Evolutionary conservation across 2,113 vertebrate species (phyloP).

Genomic region (Ptyas mucosa): DNA sequence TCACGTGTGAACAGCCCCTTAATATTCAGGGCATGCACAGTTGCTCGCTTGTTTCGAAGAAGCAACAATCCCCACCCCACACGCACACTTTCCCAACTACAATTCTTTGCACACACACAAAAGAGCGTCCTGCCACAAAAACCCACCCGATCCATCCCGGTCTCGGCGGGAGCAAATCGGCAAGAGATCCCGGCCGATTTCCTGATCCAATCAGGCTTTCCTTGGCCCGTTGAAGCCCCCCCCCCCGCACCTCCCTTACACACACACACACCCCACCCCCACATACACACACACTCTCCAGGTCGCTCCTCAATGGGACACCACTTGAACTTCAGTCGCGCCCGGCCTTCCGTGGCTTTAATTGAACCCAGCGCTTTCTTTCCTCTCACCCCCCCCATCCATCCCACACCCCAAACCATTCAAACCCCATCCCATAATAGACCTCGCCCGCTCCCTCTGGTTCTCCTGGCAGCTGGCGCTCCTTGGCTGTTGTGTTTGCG

Average conservation of each 20-base stretch:
- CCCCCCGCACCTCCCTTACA: no score
- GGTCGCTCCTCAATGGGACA: conserved; percentile 37
- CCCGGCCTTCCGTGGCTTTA: conserved; percentile 61
- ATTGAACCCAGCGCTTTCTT: conserved; percentile 53
- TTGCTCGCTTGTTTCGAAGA: conserved; percentile 40
- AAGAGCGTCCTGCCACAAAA: conserved; percentile 39
- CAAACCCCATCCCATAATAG: conserved; percentile 49
- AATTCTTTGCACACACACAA: conserved; percentile 31
- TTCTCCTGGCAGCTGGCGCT: conserved; percentile 56
- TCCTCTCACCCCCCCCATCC: conserved; percentile 26
- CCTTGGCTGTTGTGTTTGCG: conserved; percentile 63
- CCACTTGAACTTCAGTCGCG: conserved; percentile 55
- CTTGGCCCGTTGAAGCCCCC: neutral
- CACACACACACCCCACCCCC: neutral
- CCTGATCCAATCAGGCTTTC: neutral
- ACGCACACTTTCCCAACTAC: conserved; percentile 29
- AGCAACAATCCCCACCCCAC: neutral
- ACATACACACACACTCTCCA: neutral
- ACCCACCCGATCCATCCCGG: neutral
- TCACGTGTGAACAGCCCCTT: neutral
- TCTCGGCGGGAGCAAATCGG: neutral
- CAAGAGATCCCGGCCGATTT: neutral
- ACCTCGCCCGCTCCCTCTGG: conserved; percentile 35
- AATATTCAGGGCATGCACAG: conserved; percentile 25
- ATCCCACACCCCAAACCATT: neutral